Conservation (phyloP, 2,113 vertebrate species). For the Pseudopodoces humilis region DNA sequence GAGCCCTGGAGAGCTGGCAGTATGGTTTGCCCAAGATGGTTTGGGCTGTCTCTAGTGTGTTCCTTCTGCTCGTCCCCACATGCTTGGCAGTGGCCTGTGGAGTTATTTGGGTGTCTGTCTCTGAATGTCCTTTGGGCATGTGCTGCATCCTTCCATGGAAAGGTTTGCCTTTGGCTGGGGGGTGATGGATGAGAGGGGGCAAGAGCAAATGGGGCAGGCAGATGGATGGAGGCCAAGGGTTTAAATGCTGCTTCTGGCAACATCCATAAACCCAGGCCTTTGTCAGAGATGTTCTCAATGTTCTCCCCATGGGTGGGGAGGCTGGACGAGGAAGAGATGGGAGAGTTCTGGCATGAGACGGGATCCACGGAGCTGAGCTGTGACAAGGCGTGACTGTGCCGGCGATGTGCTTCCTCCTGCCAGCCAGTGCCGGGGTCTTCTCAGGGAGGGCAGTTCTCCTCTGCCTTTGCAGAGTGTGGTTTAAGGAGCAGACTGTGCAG, state of each 20-base stretch:
- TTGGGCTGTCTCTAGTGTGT: accelerated
- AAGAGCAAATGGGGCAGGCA: background rate
- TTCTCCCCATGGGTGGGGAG: background rate
- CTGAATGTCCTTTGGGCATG: background rate
- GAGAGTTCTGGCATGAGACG: background rate
- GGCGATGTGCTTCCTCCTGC: background rate
- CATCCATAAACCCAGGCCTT: background rate
- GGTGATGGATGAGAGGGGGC: background rate
- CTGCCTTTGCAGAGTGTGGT: background rate
- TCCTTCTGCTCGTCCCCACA: background rate
- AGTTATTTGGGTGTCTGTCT: background rate
- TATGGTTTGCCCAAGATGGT: background rate
- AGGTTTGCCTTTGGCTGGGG: background rate
- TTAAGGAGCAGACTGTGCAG: background rate
- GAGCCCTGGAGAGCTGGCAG: background rate
- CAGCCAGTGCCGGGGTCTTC: background rate
- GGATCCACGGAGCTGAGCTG: background rate
- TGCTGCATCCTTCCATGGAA: background rate
- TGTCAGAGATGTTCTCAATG: background rate
- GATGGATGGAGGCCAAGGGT: background rate
- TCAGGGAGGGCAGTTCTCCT: background rate
- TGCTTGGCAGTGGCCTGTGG: background rate
- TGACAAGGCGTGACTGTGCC: accelerated
- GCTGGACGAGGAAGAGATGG: background rate
- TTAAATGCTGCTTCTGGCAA: background rate